Base-by-base conservation (phyloP, 2,888 invertebrate species). In the Lycia hirtaria region DNA sequence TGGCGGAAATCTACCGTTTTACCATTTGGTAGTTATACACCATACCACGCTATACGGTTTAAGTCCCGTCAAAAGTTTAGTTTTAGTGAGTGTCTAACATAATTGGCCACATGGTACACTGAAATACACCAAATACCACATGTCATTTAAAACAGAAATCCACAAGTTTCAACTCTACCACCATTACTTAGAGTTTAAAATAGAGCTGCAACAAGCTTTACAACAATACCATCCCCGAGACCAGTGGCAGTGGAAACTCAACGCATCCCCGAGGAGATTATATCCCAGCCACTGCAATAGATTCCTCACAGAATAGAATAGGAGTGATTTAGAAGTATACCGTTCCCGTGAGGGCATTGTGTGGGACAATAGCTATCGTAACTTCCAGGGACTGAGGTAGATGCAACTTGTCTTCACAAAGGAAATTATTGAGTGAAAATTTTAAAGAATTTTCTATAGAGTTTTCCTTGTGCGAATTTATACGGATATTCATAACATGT, bases 291-390 rank as follows among this genome's bases (percentile, higher is more conserved):
- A 56, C 45, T 55, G 56, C 64, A 81, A 81, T 80, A 76, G 78
- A 78, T 77, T 76, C 65, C 65, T 61, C 50, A 54, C 51, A 56
- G 56, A 60, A 59, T 54, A 73, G 71, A 73, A 67, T 72, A 76
- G n/a, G n/a, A n/a, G n/a, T n/a, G n/a, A n/a, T n/a, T n/a, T n/a
- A n/a, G 73, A 72, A 71, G 75, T 68, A 67, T 73, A 72, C 64
- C 69, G 71, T 72, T 73, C 81, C 72, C 69, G 59, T 44, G 78
- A 65, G 77, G 72, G 67, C 65, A 77, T 76, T 79, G 79, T 75
- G 71, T 65, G 54, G 63, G 66, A 77, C 76, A 79, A 80, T 72
- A 66, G 69, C 65, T 72, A 65, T 66, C 67, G 69, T 71, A 71
- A 69, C 71, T 69, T 71, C 60, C 72, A 76, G 73, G 76, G 76